Evolutionary conservation across 2,113 vertebrate species (phyloP).

Genomic region (Pseudopipra pipra): DNA sequence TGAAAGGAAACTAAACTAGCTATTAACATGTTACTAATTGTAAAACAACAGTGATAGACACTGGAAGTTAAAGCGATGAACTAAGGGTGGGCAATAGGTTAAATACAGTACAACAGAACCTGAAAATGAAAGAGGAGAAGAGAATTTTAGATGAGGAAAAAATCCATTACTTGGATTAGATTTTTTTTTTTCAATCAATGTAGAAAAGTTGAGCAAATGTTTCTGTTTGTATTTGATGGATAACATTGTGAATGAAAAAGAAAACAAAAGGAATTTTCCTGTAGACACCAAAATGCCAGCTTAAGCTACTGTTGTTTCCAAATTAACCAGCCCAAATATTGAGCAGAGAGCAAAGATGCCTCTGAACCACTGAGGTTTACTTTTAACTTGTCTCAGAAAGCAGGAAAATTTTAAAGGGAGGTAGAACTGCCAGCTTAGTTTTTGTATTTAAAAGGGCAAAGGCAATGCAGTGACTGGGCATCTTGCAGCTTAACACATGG

Average conservation of each 20-base stretch:
- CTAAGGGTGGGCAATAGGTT: background rate
- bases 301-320: background rate
- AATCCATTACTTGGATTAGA: background rate
- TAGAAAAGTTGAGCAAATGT: background rate
- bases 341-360: background rate
- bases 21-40: background rate
- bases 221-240: background rate
- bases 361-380: background rate
- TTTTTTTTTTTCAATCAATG: background rate
- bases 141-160: background rate
- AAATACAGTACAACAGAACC: background rate
- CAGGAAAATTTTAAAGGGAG: background rate
- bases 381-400: background rate
- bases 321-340: background rate
- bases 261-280: background rate
- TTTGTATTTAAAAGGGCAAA: constrained; percentile 15
- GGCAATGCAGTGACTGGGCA: background rate
- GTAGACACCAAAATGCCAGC: background rate
- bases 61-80: background rate
- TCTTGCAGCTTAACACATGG: background rate
- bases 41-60: background rate
- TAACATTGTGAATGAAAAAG: background rate
- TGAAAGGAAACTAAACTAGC: background rate
- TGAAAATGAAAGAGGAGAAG: background rate
- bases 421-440: background rate